Percentiles rank a stretch among this genome's conserved stretches.
Evolutionary conservation across 35 echinoderm and acorn worm genomes (phyloP).

Genomic region (Stichopus chloronotus): DNA sequence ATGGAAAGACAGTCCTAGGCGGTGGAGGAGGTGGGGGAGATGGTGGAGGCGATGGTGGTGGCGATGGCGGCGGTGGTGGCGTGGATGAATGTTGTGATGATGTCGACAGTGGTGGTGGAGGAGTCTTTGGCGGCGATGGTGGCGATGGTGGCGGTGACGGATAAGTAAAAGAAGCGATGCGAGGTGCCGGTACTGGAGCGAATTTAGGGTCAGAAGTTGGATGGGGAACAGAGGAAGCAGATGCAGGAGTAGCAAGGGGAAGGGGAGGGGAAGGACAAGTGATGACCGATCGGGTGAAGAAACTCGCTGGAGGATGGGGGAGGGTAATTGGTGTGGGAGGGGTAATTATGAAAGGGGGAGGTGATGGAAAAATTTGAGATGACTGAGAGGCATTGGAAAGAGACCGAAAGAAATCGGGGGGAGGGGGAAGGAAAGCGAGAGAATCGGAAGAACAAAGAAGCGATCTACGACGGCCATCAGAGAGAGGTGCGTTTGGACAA

Average conservation of each 20-base stretch:
- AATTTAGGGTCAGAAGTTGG: neutral
- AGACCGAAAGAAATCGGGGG: slow-evolving; percentile 21
- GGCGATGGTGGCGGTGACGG: slow-evolving; percentile 29
- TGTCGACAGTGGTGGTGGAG: neutral
- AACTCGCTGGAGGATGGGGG: neutral
- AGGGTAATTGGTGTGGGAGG: neutral
- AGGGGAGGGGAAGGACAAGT: neutral
- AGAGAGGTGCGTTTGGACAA: neutral
- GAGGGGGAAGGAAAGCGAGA: neutral
- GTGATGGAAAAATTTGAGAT: slow-evolving; percentile 3
- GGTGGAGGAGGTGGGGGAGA: neutral
- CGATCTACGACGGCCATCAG: neutral
- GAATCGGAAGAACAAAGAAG: slow-evolving; percentile 19
- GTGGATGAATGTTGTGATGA: neutral
- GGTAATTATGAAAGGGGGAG: slow-evolving; percentile 17
- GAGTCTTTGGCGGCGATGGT: neutral
- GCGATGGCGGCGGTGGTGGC: neutral
- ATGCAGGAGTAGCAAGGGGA: neutral
- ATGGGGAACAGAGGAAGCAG: neutral
- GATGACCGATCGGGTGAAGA: neutral
- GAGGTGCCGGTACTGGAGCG: slow-evolving; percentile 13
- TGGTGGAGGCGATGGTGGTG: neutral
- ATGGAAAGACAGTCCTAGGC: neutral
- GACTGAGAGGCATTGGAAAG: slow-evolving; percentile 33
- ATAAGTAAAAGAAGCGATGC: neutral